These are phyloP conservation scores for Dendroctonus ponderosae DNA, from an alignment of 1,140 invertebrate genomes.

Conservation along the genomic window DNA sequence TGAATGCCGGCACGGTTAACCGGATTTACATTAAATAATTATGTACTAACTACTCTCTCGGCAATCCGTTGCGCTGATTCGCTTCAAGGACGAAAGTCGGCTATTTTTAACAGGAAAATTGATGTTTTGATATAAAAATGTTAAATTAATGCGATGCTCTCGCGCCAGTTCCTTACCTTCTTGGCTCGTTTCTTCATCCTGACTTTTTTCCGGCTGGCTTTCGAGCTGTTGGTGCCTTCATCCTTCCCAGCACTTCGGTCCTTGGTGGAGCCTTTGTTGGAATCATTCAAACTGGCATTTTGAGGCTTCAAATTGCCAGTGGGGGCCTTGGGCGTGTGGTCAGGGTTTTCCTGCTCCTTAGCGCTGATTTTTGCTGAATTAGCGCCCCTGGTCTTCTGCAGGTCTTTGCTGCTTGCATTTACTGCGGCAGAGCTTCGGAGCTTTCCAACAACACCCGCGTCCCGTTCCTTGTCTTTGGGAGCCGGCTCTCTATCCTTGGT, in stretches of 20 bases:
- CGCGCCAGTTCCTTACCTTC: constrained; percentile 32
- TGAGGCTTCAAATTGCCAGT: background rate
- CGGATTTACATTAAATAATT: constrained; percentile 30
- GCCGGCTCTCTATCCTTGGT: background rate
- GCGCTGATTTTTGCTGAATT: too few species aligned
- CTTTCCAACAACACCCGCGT: too few species aligned
- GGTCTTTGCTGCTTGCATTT: too few species aligned
- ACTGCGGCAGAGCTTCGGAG: too few species aligned
- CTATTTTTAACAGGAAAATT: constrained; percentile 22
- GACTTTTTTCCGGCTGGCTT: constrained; percentile 11
- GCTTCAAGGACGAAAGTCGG: constrained; percentile 13
- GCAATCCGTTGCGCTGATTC: constrained; percentile 23
- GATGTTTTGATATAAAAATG: constrained; percentile 16
- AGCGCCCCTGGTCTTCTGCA: too few species aligned
- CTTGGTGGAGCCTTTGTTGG: background rate
- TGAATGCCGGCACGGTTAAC: constrained; percentile 26
- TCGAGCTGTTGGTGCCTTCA: constrained; percentile 14
- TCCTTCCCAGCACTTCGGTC: constrained; percentile 19
- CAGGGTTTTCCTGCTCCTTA: too few species aligned
- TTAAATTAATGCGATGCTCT: background rate
- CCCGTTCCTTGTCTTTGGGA: too few species aligned
- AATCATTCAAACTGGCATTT: background rate
- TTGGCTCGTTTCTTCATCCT: constrained; percentile 23
- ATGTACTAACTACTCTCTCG: constrained; percentile 27
- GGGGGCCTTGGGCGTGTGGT: too few species aligned